Conservation (phyloP, 2,113 vertebrate genomes). For the Melanostigma gelatinosum region DNA sequence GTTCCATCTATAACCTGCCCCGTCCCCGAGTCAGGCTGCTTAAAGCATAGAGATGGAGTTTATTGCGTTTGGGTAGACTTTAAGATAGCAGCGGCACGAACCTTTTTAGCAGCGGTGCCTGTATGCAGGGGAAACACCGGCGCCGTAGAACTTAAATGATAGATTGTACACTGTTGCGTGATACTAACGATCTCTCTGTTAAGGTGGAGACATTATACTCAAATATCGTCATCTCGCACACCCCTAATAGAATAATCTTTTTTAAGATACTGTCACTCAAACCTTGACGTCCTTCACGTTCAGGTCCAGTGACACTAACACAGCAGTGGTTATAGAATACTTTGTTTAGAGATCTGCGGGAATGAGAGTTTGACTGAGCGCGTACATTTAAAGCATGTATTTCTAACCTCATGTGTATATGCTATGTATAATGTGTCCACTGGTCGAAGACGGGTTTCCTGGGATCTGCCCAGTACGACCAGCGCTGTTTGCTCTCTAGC, state of each 20-base stretch:
- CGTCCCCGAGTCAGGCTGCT: background rate
- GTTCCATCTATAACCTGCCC: background rate
- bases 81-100: too few species aligned
- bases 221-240: too few species aligned
- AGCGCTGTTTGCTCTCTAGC: background rate
- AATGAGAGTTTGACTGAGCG: background rate
- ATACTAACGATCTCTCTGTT: too few species aligned
- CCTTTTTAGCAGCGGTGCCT: too few species aligned
- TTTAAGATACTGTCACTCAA: background rate
- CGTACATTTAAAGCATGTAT: background rate
- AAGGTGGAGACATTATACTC: too few species aligned
- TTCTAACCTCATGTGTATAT: background rate
- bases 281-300: background rate
- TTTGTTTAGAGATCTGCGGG: background rate
- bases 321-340: background rate
- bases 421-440: background rate
- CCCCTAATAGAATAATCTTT: background rate
- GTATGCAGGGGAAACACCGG: background rate
- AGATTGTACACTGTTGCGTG: background rate
- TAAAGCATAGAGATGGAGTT: background rate
- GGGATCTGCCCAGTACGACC: slow-evolving; percentile 4
- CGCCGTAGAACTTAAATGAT: background rate
- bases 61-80: background rate
- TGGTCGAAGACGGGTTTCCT: background rate
- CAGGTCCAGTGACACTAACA: too few species aligned